A percentile compares a stretch with the other conserved stretches of the same genome.
phyloP scores from a whole-genome alignment of 2,113 vertebrate genomes.

The Haplochromis burtoni region DNA sequence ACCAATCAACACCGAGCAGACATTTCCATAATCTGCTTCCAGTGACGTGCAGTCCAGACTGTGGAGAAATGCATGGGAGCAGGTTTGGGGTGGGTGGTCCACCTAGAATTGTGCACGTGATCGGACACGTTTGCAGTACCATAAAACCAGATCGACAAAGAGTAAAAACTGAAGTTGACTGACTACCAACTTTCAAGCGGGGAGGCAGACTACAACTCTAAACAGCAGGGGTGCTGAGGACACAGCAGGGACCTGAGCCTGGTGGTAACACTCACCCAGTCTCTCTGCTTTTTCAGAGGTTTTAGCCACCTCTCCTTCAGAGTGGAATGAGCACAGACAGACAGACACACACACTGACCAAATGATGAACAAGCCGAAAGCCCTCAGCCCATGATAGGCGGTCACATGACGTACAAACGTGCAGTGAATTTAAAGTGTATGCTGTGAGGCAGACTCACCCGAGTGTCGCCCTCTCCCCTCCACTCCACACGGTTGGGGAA shows the following conservation, averaged over 20 bases:
- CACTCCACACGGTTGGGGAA: conserved; percentile 98
- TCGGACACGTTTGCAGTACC: not conserved
- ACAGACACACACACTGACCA: not conserved
- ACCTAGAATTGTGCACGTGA: not conserved
- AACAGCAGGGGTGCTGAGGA: not conserved
- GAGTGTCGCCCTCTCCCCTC: conserved; percentile 91
- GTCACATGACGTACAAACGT: not conserved
- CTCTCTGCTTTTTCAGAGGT: conserved; percentile 72
- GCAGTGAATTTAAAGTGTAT: not conserved
- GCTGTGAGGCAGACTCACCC: conserved; percentile 72
- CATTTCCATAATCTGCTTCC: not conserved
- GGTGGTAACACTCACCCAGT: conserved; percentile 70
- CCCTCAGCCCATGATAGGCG: not conserved
- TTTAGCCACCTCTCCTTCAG: conserved; percentile 76
- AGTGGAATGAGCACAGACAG: conserved; percentile 2
- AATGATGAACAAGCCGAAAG: not conserved
- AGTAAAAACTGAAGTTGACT: not conserved
- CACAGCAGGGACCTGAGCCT: not conserved
- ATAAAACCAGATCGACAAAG: not conserved
- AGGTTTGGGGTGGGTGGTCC: not conserved
- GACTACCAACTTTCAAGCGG: not conserved
- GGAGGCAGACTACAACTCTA: not conserved
- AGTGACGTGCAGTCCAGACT: not conserved
- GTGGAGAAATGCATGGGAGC: not conserved
- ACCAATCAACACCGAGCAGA: not conserved